These are phyloP conservation scores for Erebia epiphron DNA, from an alignment of 2,888 invertebrate species.

Conservation along the genomic window DNA sequence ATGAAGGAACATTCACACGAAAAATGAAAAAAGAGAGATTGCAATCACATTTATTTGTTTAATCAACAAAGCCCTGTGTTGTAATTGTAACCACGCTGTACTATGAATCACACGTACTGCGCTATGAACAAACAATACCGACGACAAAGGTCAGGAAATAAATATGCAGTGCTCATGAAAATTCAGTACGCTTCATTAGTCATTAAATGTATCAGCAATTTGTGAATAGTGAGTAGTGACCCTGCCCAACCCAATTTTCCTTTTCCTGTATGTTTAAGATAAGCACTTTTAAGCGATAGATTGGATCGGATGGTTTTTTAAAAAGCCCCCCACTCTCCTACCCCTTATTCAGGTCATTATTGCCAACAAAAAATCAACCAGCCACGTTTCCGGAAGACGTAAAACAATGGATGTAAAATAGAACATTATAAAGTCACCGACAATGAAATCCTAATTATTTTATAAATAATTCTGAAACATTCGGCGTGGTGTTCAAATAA, in stretches of 20 bases:
- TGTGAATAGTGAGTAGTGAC: constrained; percentile 5
- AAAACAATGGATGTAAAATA: background rate
- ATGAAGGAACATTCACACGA: constrained; percentile 7
- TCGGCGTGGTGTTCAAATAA: constrained; percentile 36
- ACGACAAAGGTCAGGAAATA: constrained; percentile 68
- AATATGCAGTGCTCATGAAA: constrained; percentile 66
- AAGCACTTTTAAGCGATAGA: background rate
- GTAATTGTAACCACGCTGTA: constrained; percentile 24
- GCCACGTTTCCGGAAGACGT: background rate
- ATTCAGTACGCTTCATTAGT: constrained; percentile 59
- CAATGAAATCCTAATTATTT: constrained; percentile 8
- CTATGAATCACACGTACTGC: constrained; percentile 55
- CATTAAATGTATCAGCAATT: constrained; percentile 48
- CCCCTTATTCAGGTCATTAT: background rate
- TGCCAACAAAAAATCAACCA: background rate
- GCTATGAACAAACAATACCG: constrained; percentile 54
- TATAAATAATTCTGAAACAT: background rate
- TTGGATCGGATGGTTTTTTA: background rate
- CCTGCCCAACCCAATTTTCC: background rate
- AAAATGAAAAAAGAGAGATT: constrained; percentile 10
- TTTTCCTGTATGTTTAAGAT: background rate
- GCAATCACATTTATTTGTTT: constrained; percentile 51
- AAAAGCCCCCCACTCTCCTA: no score
- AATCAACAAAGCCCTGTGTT: constrained; percentile 32
- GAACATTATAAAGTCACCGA: background rate